Conservation (phyloP, 2,113 vertebrate genomes). For the Miniopterus natalensis region DNA sequence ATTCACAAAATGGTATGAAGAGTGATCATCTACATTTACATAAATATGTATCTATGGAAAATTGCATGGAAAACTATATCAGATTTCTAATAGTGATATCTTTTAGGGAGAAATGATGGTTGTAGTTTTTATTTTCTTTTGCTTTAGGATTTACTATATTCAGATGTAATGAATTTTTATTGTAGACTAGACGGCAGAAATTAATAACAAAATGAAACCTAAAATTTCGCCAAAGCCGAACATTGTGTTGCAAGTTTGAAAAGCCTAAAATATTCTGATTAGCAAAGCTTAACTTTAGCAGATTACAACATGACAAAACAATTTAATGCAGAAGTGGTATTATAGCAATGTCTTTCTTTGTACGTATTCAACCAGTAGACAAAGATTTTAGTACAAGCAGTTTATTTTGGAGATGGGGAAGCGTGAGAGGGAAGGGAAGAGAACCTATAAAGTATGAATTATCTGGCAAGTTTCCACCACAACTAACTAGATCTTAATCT, state of each 20-base stretch:
- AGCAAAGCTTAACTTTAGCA: background rate
- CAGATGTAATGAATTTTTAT: background rate
- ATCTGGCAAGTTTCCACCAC: background rate
- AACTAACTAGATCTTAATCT: background rate
- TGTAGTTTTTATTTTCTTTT: conserved; percentile 3
- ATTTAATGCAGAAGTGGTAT: background rate
- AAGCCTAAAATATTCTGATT: background rate
- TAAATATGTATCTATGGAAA: background rate
- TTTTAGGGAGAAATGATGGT: background rate
- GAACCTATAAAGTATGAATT: background rate
- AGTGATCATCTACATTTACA: background rate
- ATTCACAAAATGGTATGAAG: background rate
- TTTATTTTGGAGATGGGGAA: background rate
- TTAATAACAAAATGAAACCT: background rate
- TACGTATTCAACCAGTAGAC: background rate
- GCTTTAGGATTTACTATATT: background rate
- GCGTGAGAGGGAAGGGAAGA: background rate
- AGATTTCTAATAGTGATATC: background rate
- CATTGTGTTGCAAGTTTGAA: background rate
- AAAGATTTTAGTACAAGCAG: background rate
- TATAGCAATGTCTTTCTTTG: background rate
- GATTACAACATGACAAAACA: background rate
- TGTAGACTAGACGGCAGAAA: background rate
- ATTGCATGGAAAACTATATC: background rate
- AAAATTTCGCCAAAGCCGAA: background rate